A percentile compares a stretch with the other conserved stretches of the same genome.
Conservation (phyloP, 2,797 vertebrate genomes). For the Eulemur albifrons region DNA sequence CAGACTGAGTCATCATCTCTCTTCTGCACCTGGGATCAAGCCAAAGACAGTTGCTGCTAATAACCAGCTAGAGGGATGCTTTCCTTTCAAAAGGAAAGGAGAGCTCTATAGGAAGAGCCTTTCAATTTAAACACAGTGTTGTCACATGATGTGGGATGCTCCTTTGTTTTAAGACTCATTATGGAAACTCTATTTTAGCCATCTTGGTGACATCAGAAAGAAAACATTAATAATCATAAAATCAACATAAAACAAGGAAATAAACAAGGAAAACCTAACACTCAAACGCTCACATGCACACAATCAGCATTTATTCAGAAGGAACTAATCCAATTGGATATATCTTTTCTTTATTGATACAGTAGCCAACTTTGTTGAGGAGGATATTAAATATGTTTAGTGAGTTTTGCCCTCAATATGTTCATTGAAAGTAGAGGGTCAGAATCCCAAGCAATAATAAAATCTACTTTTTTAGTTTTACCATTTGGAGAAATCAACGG, state of each 20-base stretch:
- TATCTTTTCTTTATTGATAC: neutral
- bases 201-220: neutral
- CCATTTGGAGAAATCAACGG: neutral
- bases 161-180: neutral
- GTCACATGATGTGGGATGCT: neutral
- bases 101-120: neutral
- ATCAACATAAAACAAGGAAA: neutral
- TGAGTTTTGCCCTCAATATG: neutral
- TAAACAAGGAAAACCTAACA: neutral
- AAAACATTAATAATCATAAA: neutral
- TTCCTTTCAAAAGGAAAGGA: neutral
- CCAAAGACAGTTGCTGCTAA: slow-evolving; percentile 30
- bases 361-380: neutral
- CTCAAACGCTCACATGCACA: neutral
- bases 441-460: neutral
- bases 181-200: neutral
- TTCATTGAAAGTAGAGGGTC: neutral
- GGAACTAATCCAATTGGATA: neutral
- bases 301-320: neutral
- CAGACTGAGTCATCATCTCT: slow-evolving; percentile 57
- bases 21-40: slow-evolving; percentile 49
- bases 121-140: neutral
- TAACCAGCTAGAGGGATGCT: neutral
- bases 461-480: neutral
- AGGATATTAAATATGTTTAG: neutral